Conservation (phyloP, 2,888 invertebrate genomes). For the Entomobrya multifasciata region DNA sequence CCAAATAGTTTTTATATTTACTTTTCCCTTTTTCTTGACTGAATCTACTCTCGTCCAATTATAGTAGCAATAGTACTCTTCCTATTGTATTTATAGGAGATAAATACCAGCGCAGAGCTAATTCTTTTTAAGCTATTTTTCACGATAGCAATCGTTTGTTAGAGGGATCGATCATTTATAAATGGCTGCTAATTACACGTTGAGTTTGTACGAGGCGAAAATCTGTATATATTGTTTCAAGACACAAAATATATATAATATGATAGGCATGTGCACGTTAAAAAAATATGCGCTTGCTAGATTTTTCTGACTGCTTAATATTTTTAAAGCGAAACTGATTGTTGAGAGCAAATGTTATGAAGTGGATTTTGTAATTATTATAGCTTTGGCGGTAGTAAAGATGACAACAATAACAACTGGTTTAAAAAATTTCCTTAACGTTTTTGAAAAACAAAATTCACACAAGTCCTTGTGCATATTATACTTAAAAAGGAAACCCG, state of each 20-base stretch:
- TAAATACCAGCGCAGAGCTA: no score
- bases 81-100: no score
- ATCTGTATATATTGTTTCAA: slow-evolving; percentile 39
- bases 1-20: no score
- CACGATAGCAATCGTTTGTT: no score
- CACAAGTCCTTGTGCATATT: no score
- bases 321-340: slow-evolving; percentile 5
- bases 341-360: background rate
- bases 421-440: no score
- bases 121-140: no score
- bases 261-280: slow-evolving; percentile 18
- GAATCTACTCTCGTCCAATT: no score
- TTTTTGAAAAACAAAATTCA: no score
- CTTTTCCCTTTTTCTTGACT: no score
- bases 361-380: no score
- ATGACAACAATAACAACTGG: background rate
- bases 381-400: background rate
- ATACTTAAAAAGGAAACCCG: background rate
- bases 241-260: slow-evolving; percentile 34
- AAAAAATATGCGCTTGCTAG: slow-evolving; percentile 1
- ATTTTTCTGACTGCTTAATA: background rate
- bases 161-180: background rate
- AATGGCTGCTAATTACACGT: slow-evolving; percentile 1
- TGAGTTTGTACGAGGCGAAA: slow-evolving; percentile 43
- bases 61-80: no score